These are phyloP conservation scores for Linnaemya vulpina DNA, from an alignment of 2,888 invertebrate genomes.

Conservation along the genomic window DNA sequence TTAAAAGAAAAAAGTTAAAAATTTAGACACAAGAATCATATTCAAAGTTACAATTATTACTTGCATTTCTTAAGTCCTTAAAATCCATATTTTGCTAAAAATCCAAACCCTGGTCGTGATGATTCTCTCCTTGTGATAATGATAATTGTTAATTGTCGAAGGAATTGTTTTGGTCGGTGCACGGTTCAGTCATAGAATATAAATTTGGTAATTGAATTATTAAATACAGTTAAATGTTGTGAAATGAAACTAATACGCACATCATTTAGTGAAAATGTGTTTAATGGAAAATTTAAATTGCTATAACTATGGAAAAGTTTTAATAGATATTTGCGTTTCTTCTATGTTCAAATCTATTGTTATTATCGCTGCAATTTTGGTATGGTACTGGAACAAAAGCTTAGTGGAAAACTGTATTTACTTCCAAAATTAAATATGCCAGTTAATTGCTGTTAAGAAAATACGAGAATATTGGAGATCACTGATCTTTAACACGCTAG, in stretches of 20 bases:
- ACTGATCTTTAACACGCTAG: no score
- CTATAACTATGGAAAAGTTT: constrained; percentile 43
- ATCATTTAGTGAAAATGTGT: constrained; percentile 62
- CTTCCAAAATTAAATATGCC: no score
- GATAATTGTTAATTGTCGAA: constrained; percentile 75
- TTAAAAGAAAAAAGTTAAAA: no score
- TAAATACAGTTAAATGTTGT: constrained; percentile 68
- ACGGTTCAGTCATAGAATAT: constrained; percentile 69
- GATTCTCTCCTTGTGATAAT: constrained; percentile 74
- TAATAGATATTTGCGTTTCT: constrained; percentile 55
- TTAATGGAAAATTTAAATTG: constrained; percentile 65
- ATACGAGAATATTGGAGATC: no score
- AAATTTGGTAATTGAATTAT: constrained; percentile 75
- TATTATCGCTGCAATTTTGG: background rate
- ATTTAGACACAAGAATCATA: no score
- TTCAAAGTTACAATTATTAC: no score
- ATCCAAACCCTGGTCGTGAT: background rate
- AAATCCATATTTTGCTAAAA: no score
- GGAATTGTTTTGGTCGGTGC: constrained; percentile 68
- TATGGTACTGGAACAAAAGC: no score
- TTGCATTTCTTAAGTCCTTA: no score
- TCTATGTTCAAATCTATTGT: background rate
- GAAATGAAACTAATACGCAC: constrained; percentile 62
- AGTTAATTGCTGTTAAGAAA: no score
- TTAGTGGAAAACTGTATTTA: no score